These are phyloP conservation scores for Petrosia ficiformis DNA, from an alignment of 37 sponge, comb jelly and placozoan species.

Conservation along the genomic window DNA sequence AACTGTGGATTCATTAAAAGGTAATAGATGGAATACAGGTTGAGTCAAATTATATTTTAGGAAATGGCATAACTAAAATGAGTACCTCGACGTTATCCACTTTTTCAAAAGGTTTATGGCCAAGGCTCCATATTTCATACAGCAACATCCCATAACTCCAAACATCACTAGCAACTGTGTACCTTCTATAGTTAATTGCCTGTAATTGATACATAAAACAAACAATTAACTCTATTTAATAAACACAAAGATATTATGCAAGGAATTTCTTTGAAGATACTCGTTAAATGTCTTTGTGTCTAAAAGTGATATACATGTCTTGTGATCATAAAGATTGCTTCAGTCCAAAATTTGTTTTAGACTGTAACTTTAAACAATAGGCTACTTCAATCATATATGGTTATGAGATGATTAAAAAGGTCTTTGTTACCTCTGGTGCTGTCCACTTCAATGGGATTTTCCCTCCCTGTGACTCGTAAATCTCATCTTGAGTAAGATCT, in stretches of 20 bases:
- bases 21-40: too few species aligned
- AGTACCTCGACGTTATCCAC: slow-evolving; percentile 30
- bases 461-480: slow-evolving; percentile 22
- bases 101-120: slow-evolving; percentile 33
- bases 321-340: neutral
- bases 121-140: slow-evolving; percentile 67
- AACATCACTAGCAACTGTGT: slow-evolving; percentile 57
- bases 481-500: slow-evolving; percentile 16
- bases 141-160: slow-evolving; percentile 67
- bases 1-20: too few species aligned
- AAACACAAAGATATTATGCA: neutral
- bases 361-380: neutral
- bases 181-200: slow-evolving; percentile 51
- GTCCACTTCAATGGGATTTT: slow-evolving; percentile 56
- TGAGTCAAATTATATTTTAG: too few species aligned
- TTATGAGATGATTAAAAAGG: neutral
- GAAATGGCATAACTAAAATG: neutral
- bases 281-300: neutral
- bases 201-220: neutral
- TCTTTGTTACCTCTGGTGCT: slow-evolving; percentile 33
- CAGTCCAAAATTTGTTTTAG: neutral
- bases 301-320: neutral
- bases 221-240: neutral
- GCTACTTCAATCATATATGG: neutral
- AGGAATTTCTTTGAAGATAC: too few species aligned